phyloP scores from a whole-genome alignment of 1,140 invertebrate species.

The Aphelinus certus region DNA sequence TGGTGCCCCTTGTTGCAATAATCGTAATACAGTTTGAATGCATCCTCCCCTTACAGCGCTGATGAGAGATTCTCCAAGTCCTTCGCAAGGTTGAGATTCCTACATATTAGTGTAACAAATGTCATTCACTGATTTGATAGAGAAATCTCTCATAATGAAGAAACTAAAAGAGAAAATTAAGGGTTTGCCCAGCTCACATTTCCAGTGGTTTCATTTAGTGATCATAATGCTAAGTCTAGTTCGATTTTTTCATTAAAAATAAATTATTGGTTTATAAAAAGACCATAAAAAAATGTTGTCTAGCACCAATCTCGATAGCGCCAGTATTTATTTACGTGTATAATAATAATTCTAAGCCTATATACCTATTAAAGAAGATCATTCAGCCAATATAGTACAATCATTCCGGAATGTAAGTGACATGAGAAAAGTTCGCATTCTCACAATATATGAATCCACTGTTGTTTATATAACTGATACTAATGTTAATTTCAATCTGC shows the following conservation, averaged over 20 bases:
- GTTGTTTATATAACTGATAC: conserved; percentile 40
- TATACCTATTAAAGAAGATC: conserved; percentile 19
- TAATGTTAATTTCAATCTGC: conserved; percentile 26
- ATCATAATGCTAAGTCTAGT: conserved; percentile 15
- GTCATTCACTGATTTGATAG: conserved; percentile 34
- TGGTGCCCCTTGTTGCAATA: conserved; percentile 76
- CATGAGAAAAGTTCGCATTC: conserved; percentile 44
- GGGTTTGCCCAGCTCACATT: conserved; percentile 25
- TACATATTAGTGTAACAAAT: conserved; percentile 51
- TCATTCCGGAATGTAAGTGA: conserved; percentile 43
- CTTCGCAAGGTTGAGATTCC: conserved; percentile 62
- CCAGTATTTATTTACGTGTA: conserved; percentile 22
- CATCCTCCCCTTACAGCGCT: conserved; percentile 63
- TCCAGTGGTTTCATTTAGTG: conserved; percentile 38
- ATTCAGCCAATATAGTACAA: conserved; percentile 29
- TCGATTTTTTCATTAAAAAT: conserved; percentile 14
- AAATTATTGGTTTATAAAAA: not conserved
- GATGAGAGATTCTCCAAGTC: conserved; percentile 61
- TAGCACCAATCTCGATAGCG: conserved; percentile 15
- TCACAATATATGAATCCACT: conserved; percentile 47
- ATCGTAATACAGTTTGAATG: conserved; percentile 61
- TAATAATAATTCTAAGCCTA: conserved; percentile 7
- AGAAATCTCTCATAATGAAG: conserved; percentile 32
- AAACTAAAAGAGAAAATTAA: conserved; percentile 33
- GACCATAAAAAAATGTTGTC: not conserved